phyloP scores from a whole-genome alignment of 2,797 vertebrate genomes.

The Gambusia yucatana region DNA sequence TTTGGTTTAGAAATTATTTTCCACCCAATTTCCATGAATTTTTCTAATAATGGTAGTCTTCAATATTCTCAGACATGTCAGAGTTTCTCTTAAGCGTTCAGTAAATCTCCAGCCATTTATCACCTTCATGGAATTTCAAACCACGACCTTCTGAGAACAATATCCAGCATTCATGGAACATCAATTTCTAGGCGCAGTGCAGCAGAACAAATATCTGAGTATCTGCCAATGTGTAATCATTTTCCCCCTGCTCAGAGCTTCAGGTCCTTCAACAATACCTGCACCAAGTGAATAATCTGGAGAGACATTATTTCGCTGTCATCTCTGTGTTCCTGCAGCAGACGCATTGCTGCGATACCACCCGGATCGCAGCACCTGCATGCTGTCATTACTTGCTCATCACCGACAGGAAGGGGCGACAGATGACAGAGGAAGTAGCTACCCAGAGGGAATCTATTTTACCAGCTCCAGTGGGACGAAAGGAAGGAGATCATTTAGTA shows the following conservation, averaged over 20 bases:
- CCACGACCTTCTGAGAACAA: slow-evolving; percentile 64
- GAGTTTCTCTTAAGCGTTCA: slow-evolving; percentile 16
- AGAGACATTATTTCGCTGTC: not conserved
- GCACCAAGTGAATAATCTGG: not conserved
- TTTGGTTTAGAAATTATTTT: not conserved
- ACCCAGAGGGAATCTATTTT: slow-evolving; percentile 65
- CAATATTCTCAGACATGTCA: slow-evolving; percentile 13
- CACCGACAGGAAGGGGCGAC: slow-evolving; percentile 80
- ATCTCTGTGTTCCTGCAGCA: slow-evolving; percentile 22
- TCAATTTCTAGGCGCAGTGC: slow-evolving; percentile 71
- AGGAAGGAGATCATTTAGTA: slow-evolving; percentile 49
- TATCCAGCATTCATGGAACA: slow-evolving; percentile 70
- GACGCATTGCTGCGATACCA: slow-evolving; percentile 62
- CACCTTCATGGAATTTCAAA: slow-evolving; percentile 67
- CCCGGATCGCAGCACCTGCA: slow-evolving; percentile 73
- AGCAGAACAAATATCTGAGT: slow-evolving; percentile 76
- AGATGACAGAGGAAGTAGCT: slow-evolving; percentile 76
- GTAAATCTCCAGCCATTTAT: slow-evolving; percentile 62
- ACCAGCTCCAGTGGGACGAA: slow-evolving; percentile 50
- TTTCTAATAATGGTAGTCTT: not conserved
- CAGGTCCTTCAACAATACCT: slow-evolving; percentile 22
- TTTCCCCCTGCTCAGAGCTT: slow-evolving; percentile 55
- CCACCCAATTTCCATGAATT: not conserved
- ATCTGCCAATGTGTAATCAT: slow-evolving; percentile 68
- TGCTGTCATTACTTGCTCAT: slow-evolving; percentile 77